phyloP scores from a whole-genome alignment of 2,888 invertebrate genomes.

The Eupithecia abbreviata region DNA sequence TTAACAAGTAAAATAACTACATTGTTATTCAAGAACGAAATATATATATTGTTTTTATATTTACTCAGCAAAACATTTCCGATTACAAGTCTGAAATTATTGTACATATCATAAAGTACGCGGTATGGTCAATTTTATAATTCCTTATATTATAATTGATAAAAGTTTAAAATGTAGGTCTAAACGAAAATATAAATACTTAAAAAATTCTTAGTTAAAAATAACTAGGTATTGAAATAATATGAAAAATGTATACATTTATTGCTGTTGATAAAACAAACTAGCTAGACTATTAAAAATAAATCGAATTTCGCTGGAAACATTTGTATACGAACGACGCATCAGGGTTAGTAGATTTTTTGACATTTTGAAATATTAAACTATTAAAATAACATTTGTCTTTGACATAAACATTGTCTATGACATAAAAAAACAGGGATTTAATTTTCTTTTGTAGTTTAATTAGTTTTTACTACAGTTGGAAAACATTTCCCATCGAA shows the following conservation, averaged over 20 bases:
- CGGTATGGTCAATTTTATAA: background rate
- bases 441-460: background rate
- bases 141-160: background rate
- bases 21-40: background rate
- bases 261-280: background rate
- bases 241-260: background rate
- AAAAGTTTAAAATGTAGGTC: background rate
- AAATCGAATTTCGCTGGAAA: background rate
- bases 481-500: background rate
- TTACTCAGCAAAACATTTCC: background rate
- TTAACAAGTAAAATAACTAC: background rate
- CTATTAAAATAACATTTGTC: background rate
- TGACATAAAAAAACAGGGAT: background rate
- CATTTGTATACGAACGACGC: background rate
- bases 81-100: background rate
- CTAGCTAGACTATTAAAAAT: background rate
- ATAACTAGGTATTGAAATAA: background rate
- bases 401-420: background rate
- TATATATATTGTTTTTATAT: background rate
- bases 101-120: background rate
- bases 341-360: conserved; percentile 8
- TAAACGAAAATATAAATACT: background rate
- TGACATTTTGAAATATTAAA: background rate
- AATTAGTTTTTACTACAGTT: background rate
- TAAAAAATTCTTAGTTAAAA: background rate